Evolutionary conservation across 30 jellyfish, hydroid and myxozoan genomes (phyloP).

Genomic region (Rhopilema esculentum): DNA sequence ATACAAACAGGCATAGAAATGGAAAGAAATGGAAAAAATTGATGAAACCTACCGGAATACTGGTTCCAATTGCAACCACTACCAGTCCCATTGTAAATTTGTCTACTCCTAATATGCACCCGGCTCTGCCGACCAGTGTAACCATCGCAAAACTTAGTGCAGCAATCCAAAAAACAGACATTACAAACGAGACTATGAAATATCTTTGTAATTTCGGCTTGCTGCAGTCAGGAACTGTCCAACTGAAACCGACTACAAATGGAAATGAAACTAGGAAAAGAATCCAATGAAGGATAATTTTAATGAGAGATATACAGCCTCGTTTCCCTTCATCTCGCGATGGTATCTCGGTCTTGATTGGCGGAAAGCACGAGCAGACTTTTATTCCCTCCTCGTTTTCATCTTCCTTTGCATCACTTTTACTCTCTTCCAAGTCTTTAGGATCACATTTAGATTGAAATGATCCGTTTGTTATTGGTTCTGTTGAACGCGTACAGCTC

Average conservation of each 20-base stretch:
- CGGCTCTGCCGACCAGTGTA: conserved; percentile 96
- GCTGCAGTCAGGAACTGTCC: conserved; percentile 97
- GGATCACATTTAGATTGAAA: conserved; percentile 10
- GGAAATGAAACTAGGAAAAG: conserved; percentile 91
- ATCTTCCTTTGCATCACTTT: conserved; percentile 38
- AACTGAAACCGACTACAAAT: conserved; percentile 84
- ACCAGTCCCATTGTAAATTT: conserved; percentile 97
- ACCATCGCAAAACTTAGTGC: conserved; percentile 96
- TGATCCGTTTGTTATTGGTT: conserved; percentile 60
- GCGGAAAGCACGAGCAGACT: conserved; percentile 92
- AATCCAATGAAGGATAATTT: conserved; percentile 76
- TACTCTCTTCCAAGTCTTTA: conserved; percentile 5
- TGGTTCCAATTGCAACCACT: conserved; percentile 97
- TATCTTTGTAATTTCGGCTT: conserved; percentile 82
- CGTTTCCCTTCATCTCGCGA: conserved; percentile 64
- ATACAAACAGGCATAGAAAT: no score
- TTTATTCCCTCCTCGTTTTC: conserved; percentile 57
- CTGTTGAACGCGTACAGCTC: conserved; percentile 50
- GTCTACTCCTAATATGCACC: conserved; percentile 94
- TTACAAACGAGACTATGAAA: conserved; percentile 80
- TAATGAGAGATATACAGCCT: conserved; percentile 52
- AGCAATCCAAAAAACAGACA: conserved; percentile 97
- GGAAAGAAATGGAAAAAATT: no score
- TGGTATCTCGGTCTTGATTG: conserved; percentile 88
- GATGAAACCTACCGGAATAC: conserved; percentile 98